Evolutionary conservation across 2,888 invertebrate species (phyloP).

Genomic region (Agrenia bidenticulata): DNA sequence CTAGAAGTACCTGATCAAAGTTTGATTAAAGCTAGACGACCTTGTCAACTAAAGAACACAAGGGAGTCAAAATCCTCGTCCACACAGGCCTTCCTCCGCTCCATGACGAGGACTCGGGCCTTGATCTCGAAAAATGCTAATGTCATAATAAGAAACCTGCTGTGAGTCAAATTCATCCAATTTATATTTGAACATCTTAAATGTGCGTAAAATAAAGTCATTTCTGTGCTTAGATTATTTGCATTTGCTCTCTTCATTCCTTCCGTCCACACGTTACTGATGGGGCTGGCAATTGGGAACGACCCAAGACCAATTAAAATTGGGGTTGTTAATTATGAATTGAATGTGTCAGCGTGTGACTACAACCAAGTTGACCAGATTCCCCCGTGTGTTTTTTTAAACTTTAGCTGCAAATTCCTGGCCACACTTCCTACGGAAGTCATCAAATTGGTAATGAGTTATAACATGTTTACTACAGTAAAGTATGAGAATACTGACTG

Average conservation of each 20-base stretch:
- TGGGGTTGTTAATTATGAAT: background rate
- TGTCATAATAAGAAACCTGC: conserved; percentile 14
- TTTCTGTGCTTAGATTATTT: conserved; percentile 7
- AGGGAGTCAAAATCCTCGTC: background rate
- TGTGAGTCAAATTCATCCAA: too few species aligned
- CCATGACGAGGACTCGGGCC: background rate
- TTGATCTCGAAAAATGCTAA: conserved; percentile 12
- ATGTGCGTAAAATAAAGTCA: too few species aligned
- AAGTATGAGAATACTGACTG: too few species aligned
- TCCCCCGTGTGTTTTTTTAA: background rate
- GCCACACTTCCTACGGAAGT: conserved; percentile 29
- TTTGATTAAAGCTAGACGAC: background rate
- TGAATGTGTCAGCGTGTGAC: background rate
- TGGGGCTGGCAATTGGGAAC: background rate
- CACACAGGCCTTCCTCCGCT: background rate
- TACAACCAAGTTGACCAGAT: background rate
- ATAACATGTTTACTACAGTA: too few species aligned
- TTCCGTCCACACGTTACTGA: background rate
- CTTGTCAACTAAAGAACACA: background rate
- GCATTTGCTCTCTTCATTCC: background rate
- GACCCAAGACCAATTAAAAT: background rate
- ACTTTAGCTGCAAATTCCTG: conserved; percentile 34
- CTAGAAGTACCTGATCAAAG: too few species aligned
- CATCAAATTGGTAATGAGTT: conserved; percentile 3
- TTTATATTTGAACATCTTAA: too few species aligned